Evolutionary conservation across 1,140 invertebrate species (phyloP), one percentile per base, ranked within the genome.

Genomic region (Heliconius congener): DNA sequence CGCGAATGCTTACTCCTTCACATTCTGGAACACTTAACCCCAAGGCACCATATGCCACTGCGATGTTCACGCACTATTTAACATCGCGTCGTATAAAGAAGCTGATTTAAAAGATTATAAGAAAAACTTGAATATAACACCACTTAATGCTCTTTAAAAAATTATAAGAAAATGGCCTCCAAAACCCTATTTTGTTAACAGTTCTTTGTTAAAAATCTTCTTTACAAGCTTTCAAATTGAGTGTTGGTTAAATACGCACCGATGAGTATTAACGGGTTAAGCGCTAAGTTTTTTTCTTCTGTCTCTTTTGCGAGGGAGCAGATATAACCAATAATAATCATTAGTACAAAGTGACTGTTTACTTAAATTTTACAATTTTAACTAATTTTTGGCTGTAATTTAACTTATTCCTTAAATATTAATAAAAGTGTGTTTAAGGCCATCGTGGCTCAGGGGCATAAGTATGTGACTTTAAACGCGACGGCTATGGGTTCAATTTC

Each of bases 11-110:
- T 81, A 84, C 73, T 81, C 73, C 60, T 75, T 82, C 82, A 82
- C 79, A 82, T 83, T 81, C 73, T 60, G 82, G 70, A 82, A 81
- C 82, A 81, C 74, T 83, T 50, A 79, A 42, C 80, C 66, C 73
- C 81, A 80, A 74, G 75, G 81, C 76, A 83, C 83, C 82, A 83
- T 83, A 86, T 78, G 83, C 83, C 84, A 81, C 83, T 82, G 78
- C 82, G 83, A 87, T 86, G 30, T 83, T 84, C 79, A 84, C 87
- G 87, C 80, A 76, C 85, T 86, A 88, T 91, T 90, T 85, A 86
- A 86, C 84, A 79, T 73, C 76, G 8, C 84, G 78, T 74, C 76
- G n/a, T 66, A 66, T 30, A 34, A 70, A 66, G 60, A 71, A 80
- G 55, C 66, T 72, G 73, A 80, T 80, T 76, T 72, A 80, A 80